Evolutionary conservation across 1,140 invertebrate genomes (phyloP), one percentile per base, ranked within the genome.

Genomic region (Sipha flava): DNA sequence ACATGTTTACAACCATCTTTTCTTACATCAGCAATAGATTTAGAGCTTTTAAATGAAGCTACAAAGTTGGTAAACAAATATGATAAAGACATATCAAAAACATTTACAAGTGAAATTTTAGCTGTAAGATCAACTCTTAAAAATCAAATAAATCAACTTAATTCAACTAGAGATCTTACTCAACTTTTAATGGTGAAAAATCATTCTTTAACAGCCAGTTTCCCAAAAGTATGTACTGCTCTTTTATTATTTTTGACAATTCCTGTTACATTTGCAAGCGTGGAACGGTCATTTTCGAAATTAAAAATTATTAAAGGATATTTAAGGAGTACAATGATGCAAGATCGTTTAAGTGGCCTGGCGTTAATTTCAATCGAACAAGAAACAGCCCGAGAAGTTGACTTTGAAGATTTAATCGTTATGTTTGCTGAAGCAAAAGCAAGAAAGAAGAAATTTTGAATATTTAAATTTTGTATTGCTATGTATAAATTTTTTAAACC

Each of bases 231-330:
- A 86, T 85, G 0, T 86, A 86, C 57, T 87, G 86, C 85, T 93
- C 95, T 86, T 97, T 95, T 0, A 94, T 96, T 80, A 95, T 91
- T 66, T 66, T 66, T 31, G 29, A 66, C 31, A 66, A 34, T 66
- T 31, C 37, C 26, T 43, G 34, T 70, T 47, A 43, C 34, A 21
- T 70, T 34, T 49, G 18, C 12, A 73, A 37, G 31, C 3, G 66
- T 21, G 2, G 64, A 68, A 68, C 66, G 64, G 7, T 70, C 37
- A 9, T 70, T 37, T 47, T 43, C 34, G 0, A 23, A 23, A 2
- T 21, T 70, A 45, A 47, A 40, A 23, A 14, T 29, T 14, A 47
- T 70, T 14, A 70, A 70, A 70, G 21, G 21, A 23, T 70, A 70
- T 70, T 21, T 37, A 47, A 70, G 66, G 6, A 34, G 26, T 23